phyloP scores from a whole-genome alignment of 1,140 invertebrate species.

The Drosophila oshimai region DNA sequence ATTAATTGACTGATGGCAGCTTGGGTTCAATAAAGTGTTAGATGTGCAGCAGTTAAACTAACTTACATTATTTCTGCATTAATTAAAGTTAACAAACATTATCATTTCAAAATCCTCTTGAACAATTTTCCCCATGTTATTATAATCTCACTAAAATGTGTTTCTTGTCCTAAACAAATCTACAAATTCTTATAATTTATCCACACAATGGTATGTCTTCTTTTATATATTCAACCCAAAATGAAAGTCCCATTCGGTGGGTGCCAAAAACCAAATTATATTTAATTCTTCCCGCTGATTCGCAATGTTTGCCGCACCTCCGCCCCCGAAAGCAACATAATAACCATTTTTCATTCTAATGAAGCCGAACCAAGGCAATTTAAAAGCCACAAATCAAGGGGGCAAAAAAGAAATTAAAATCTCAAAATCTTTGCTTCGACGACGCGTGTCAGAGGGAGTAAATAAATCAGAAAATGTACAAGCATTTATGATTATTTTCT shows the following conservation, averaged over 20 bases:
- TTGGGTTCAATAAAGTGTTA: neutral
- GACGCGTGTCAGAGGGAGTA: conserved; percentile 31
- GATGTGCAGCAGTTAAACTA: neutral
- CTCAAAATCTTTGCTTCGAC: conserved; percentile 12
- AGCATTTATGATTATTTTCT: neutral
- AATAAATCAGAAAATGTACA: conserved; percentile 13
- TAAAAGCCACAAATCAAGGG: conserved; percentile 72
- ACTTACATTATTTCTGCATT: too few species aligned
- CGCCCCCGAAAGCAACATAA: conserved; percentile 39
- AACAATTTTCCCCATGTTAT: too few species aligned
- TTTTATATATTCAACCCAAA: neutral
- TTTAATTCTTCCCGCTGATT: conserved; percentile 53
- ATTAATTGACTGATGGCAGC: conserved; percentile 21
- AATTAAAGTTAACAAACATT: too few species aligned
- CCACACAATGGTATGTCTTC: neutral
- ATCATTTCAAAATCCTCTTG: too few species aligned
- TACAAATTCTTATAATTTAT: neutral
- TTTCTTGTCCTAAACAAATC: neutral
- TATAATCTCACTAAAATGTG: too few species aligned
- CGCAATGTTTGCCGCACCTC: conserved; percentile 26
- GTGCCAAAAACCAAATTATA: conserved; percentile 33
- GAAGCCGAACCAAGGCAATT: conserved; percentile 42
- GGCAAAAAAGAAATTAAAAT: conserved; percentile 20
- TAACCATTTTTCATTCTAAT: conserved; percentile 57
- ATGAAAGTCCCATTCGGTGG: conserved; percentile 4